phyloP scores from a whole-genome alignment of 2,888 invertebrate genomes.

The Cryptocephalus moraei region DNA sequence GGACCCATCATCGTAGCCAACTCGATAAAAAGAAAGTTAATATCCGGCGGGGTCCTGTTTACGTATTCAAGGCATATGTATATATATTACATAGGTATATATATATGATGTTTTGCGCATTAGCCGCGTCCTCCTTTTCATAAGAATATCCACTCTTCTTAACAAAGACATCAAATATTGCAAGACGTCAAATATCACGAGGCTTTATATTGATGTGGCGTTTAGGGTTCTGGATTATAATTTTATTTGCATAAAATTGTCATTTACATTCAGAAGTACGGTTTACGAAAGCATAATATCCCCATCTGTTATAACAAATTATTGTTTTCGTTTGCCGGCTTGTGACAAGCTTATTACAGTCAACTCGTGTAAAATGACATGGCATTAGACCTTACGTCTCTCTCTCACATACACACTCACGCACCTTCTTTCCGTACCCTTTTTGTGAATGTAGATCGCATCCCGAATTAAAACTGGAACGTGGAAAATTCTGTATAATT shows the following conservation, averaged over 20 bases:
- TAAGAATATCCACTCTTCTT: conserved; percentile 1
- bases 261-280: background rate
- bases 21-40: conserved; percentile 25
- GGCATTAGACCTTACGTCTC: no score
- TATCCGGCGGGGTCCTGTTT: conserved; percentile 17
- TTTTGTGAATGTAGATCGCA: no score
- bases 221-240: background rate
- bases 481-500: no score
- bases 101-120: conserved; percentile 10
- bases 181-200: conserved; percentile 3
- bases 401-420: no score
- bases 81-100: no score
- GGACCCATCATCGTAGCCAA: conserved; percentile 10
- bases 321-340: background rate
- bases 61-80: conserved; percentile 10
- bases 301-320: background rate
- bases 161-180: conserved; percentile 10
- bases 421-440: no score
- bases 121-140: conserved; percentile 1
- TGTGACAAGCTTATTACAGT: background rate
- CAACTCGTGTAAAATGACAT: no score
- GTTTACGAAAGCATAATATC: background rate
- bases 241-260: conserved; percentile 17
- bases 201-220: conserved; percentile 3
- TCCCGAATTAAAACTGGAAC: no score